Evolutionary conservation across 2,888 invertebrate genomes (phyloP), one percentile per base, ranked within the genome.

Genomic region (Oscheius sp.): DNA sequence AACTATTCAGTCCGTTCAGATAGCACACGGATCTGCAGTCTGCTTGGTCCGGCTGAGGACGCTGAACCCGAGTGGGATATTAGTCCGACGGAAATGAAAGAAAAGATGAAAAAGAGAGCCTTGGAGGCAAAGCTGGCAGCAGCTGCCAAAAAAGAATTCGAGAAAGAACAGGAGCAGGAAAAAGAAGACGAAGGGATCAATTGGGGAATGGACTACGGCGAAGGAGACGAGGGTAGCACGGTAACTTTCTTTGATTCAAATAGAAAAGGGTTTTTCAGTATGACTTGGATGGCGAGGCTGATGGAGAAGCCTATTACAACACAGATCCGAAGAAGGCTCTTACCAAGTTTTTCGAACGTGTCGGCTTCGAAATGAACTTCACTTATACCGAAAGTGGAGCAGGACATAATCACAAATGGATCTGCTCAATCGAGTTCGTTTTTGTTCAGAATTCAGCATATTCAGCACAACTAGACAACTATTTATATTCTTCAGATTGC

Each of bases 321-420:
- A 94, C 95, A 70, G 97, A 99, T 90, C 98, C 99, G 0, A 96
- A 97, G 90, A 96, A 96, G 50, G 95, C 96, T 0, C 90, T 99
- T 21, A 92, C 95, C 65, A 95, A 96, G 0, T 98, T 94, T 92
- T 97, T 95, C 90, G 98, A 98, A 89, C 92, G 97, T 73, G 97
- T 98, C 90, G 92, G 96, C 93, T 78, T 84, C 74, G 85, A 88
- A 32, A 77, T 86, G 89, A 94, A 95, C 77, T 91, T 96, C 50
- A 94, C 95, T 76, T 91, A 96, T 50, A 93, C 93, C 59, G 94
- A 95, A 55, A 93, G 94, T 80, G 96, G 97, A 87, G 93, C 94
- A 83, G 94, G 94, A 0, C 92, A 93, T 32, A 96, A 95, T 0
- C 94, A 95, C 89, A 96, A 90, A 84, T 89, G 89, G 82, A 91